These are phyloP conservation scores for Alauda arvensis DNA, from an alignment of 2,797 vertebrate genomes.

Conservation along the genomic window DNA sequence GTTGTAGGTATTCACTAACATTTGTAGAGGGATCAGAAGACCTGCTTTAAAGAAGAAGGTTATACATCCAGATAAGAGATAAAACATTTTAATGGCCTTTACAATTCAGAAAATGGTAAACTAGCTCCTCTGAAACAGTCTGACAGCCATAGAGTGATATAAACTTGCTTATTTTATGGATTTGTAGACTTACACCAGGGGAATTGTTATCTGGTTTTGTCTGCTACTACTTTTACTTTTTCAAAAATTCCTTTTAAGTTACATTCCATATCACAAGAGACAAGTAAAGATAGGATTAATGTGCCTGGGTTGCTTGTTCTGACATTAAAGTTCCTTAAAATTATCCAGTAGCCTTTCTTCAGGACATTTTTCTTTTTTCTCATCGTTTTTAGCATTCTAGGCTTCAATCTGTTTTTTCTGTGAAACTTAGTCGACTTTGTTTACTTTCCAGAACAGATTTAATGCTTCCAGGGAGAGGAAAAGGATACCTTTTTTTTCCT, in stretches of 20 bases:
- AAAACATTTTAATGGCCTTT: neutral
- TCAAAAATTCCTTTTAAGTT: neutral
- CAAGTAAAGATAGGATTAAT: neutral
- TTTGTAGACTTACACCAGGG: neutral
- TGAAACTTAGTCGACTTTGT: conserved; percentile 12
- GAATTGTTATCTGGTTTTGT: neutral
- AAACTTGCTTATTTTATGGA: neutral
- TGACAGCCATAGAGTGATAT: neutral
- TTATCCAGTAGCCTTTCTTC: conserved; percentile 10
- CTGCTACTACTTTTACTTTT: neutral
- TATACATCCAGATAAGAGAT: neutral
- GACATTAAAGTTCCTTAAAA: conserved; percentile 20
- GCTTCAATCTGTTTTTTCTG: conserved; percentile 2
- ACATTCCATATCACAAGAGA: neutral
- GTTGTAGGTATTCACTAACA: neutral
- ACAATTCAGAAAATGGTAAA: neutral
- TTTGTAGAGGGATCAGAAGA: neutral
- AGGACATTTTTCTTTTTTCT: conserved; percentile 10
- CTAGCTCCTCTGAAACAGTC: neutral
- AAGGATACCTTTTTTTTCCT: conserved; percentile 7
- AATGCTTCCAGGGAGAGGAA: conserved; percentile 21
- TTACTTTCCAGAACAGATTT: conserved; percentile 38
- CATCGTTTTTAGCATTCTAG: conserved; percentile 13
- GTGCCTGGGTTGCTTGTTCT: neutral
- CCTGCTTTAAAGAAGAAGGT: neutral